Conservation (phyloP, 2,797 vertebrate genomes). For the Scolopax bukidnonensis region DNA sequence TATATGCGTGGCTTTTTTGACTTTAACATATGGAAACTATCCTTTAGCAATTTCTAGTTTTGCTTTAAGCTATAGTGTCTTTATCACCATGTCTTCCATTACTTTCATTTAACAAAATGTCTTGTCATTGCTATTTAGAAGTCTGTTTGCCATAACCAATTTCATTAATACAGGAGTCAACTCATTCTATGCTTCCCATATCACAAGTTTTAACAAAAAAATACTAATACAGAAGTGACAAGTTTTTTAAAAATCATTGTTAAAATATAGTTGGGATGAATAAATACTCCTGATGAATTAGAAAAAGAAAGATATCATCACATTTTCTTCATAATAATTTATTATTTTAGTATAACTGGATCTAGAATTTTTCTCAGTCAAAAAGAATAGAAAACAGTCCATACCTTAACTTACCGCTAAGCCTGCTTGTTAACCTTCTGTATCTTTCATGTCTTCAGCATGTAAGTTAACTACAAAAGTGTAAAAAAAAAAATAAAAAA, state of each 20-base stretch:
- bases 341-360: neutral
- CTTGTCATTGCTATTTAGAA: slow-evolving; percentile 4
- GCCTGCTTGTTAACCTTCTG: neutral
- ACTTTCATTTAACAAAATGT: neutral
- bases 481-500: neutral
- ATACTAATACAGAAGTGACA: neutral
- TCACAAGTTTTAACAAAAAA: neutral
- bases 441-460: neutral
- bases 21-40: neutral
- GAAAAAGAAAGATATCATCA: neutral
- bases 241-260: neutral
- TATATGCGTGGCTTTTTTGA: neutral
- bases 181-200: neutral
- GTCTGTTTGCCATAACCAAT: neutral
- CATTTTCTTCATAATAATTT: neutral
- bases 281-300: neutral
- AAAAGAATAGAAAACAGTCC: neutral
- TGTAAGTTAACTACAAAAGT: neutral
- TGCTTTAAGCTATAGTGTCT: neutral
- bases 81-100: neutral
- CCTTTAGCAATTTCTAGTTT: neutral
- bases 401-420: neutral
- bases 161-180: neutral
- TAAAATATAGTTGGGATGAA: neutral
- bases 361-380: neutral